phyloP scores from a whole-genome alignment of 2,797 vertebrate genomes.

The Typhlichthys subterraneus region DNA sequence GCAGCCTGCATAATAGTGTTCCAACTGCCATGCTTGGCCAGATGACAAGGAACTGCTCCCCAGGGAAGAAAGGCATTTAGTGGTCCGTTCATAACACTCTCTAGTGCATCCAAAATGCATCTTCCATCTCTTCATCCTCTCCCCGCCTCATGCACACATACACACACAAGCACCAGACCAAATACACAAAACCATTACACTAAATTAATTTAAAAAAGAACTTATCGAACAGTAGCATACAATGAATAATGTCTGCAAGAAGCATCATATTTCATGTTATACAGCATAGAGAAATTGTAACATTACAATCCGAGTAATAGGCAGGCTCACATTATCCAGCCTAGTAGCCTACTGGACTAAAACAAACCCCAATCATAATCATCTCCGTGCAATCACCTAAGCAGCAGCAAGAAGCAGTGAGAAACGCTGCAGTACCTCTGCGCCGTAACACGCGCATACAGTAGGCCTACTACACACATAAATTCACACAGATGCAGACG shows the following conservation, averaged over 20 bases:
- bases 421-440: slow-evolving; percentile 63
- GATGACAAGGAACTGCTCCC: slow-evolving; percentile 45
- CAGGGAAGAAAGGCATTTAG: slow-evolving; percentile 48
- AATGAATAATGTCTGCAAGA: too few relatives aligned
- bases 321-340: too few relatives aligned
- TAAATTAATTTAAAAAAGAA: slow-evolving; percentile 1
- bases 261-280: too few relatives aligned
- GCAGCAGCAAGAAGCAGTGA: slow-evolving; percentile 29
- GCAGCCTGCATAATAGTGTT: slow-evolving; percentile 45
- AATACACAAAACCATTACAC: not conserved
- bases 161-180: slow-evolving; percentile 4
- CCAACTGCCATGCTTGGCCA: slow-evolving; percentile 40
- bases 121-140: slow-evolving; percentile 18
- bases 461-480: slow-evolving; percentile 24
- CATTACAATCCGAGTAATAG: too few relatives aligned
- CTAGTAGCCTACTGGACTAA: slow-evolving; percentile 9
- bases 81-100: slow-evolving; percentile 60
- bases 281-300: too few relatives aligned
- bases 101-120: slow-evolving; percentile 40
- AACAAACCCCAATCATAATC: slow-evolving; percentile 30
- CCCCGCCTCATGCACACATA: slow-evolving; percentile 8
- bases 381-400: slow-evolving; percentile 42
- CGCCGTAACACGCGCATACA: slow-evolving; percentile 35
- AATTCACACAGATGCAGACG: slow-evolving; percentile 18
- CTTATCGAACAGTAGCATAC: slow-evolving; percentile 7